Evolutionary conservation across 2,888 invertebrate species (phyloP).

Genomic region (Temnothorax ravouxi): DNA sequence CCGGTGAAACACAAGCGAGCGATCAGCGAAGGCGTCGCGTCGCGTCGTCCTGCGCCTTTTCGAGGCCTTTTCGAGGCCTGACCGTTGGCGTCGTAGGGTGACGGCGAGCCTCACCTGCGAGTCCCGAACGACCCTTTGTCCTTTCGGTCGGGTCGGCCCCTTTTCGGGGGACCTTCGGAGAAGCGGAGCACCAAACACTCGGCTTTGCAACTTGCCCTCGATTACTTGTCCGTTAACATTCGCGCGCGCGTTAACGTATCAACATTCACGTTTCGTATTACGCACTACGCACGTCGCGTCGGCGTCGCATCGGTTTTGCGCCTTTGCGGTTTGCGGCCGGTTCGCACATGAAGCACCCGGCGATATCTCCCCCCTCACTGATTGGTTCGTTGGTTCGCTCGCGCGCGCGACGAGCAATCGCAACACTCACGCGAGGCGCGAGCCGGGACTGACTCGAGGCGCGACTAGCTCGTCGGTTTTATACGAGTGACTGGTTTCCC

Average conservation of each 20-base stretch:
- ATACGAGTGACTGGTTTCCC: conserved; percentile 82
- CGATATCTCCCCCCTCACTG: neutral
- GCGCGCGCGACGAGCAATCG: conserved; percentile 47
- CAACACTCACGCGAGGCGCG: conserved; percentile 80
- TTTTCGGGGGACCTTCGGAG: neutral
- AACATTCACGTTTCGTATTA: neutral
- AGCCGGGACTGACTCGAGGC: conserved; percentile 82
- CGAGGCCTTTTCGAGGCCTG: too few relatives aligned
- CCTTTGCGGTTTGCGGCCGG: neutral
- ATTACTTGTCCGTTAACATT: neutral
- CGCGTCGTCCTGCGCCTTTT: too few relatives aligned
- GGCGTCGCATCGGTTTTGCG: neutral
- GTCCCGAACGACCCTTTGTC: conserved; percentile 26
- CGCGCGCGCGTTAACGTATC: neutral
- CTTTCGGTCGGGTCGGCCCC: neutral
- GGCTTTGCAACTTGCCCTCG: neutral
- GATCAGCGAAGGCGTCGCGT: too few relatives aligned
- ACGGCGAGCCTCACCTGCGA: neutral
- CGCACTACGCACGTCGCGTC: neutral
- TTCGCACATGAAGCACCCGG: neutral
- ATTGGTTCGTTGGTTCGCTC: conserved; percentile 6
- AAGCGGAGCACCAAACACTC: neutral
- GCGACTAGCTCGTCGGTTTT: conserved; percentile 82
- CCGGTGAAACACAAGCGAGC: neutral
- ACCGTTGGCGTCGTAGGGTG: neutral